These are phyloP conservation scores for Eremobia ochroleuca DNA, from an alignment of 2,888 invertebrate genomes.

Conservation along the genomic window DNA sequence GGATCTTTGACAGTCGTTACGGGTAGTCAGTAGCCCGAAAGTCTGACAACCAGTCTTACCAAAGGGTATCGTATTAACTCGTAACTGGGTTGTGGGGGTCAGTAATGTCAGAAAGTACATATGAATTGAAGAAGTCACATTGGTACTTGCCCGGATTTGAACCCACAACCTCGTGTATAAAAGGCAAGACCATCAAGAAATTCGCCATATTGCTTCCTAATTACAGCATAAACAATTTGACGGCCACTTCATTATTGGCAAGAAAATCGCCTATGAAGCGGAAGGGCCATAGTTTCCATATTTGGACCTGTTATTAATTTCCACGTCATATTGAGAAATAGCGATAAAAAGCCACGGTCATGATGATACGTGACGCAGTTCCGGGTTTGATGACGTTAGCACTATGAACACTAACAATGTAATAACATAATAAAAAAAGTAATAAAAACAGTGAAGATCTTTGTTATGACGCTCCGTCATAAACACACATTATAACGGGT, in stretches of 20 bases:
- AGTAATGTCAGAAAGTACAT: too few species aligned
- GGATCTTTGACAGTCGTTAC: too few species aligned
- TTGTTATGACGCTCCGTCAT: background rate
- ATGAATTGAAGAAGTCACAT: background rate
- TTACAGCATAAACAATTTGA: slow-evolving; percentile 25
- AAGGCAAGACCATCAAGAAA: background rate
- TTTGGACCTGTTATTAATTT: slow-evolving; percentile 44
- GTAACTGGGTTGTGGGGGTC: too few species aligned
- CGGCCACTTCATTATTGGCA: background rate
- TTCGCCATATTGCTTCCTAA: slow-evolving; percentile 16
- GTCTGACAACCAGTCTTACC: too few species aligned
- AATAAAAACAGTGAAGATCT: background rate
- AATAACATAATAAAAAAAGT: background rate
- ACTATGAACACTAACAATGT: background rate
- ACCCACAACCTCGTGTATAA: too few species aligned
- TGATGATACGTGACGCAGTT: slow-evolving; percentile 24
- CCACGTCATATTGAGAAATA: slow-evolving; percentile 10
- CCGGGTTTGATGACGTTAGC: slow-evolving; percentile 29
- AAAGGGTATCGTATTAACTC: too few species aligned
- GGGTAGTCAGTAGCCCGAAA: too few species aligned
- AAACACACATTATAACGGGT: background rate
- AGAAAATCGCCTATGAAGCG: slow-evolving; percentile 19
- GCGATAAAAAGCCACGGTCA: slow-evolving; percentile 20
- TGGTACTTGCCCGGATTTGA: too few species aligned
- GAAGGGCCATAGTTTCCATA: slow-evolving; percentile 27